Base-by-base conservation (phyloP, 2,113 vertebrate species). In the Zosterops hypoxanthus region DNA sequence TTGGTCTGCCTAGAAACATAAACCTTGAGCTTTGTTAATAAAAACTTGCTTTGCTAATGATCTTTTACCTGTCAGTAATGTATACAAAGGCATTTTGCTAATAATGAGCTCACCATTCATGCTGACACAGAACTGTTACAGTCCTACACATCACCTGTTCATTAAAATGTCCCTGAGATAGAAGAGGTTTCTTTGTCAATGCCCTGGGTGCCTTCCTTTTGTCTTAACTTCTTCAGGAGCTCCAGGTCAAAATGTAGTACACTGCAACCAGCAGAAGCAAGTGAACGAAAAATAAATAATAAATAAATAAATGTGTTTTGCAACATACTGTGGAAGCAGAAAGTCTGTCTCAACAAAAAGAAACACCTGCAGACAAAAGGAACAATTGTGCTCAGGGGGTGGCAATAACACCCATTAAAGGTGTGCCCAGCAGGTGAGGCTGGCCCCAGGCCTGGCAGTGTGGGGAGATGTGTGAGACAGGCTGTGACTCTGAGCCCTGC, bases 391-490 rank as follows among this genome's bases (percentile, higher is more conserved):
- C 50, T 55, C 18, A 18, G 28, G 39, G 2, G 4, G 34, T 33
- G 57, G 17, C 44, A 47, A 1, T 12, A 41, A 44, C 17, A 64
- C 18, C 8, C 11, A 7, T 2, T 15, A 9, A 10, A 16, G 34
- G 15, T 33, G 47, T 17, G 17, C 14, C 24, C 6, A 7, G 9
- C 46, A 61, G 53, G 29, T 0, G 2, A 56, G 57, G 18, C 29
- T 85, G 44, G 8, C 0, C 5, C 0, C 1, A 25, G 26, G 14
- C 31, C 52, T 21, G 31, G 19, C 12, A 5, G 14, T 3, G 10
- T 13, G 4, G 12, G 11, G 4, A 14, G 9, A 5, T 8, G 21
- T 6, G 26, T 31, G n/a, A 5, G 10, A 70, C 34, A 57, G 28
- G 25, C 34, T 2, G 0, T 15, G 56, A 21, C 41, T 31, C 47